phyloP scores from a whole-genome alignment of 2,113 vertebrate species.

The Protomyctophum bolini region DNA sequence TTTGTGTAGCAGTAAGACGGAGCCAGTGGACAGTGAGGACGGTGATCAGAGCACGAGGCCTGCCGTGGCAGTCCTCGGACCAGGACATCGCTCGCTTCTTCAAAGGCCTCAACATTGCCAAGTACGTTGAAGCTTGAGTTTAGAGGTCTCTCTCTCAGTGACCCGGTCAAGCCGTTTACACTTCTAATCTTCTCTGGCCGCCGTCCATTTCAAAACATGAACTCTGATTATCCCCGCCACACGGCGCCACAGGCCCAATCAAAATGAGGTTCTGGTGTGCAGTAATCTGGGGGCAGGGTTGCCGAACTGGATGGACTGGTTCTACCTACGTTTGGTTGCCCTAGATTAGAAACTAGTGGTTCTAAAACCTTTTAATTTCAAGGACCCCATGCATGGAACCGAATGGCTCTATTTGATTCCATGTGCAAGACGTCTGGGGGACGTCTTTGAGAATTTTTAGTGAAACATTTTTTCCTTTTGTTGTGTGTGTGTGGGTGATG shows the following conservation, averaged over 20 bases:
- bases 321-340: too few species aligned
- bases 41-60: conserved; percentile 92
- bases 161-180: not conserved
- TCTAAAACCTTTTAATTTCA: too few species aligned
- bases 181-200: not conserved
- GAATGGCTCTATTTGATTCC: too few species aligned
- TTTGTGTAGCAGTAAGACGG: conserved; percentile 87
- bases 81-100: conserved; percentile 98
- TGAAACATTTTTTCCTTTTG: too few species aligned
- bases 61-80: conserved; percentile 98
- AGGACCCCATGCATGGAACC: too few species aligned
- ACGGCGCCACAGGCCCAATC: too few species aligned
- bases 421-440: too few species aligned
- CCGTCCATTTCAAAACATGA: not conserved
- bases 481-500: conserved; percentile 10
- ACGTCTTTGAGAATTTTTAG: too few species aligned
- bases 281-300: too few species aligned
- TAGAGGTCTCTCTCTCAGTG: not conserved
- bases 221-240: not conserved
- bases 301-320: too few species aligned
- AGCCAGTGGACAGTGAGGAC: conserved; percentile 93
- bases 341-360: too few species aligned
- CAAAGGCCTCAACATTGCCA: conserved; percentile 97
- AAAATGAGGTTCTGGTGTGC: too few species aligned
- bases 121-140: conserved; percentile 75